A percentile compares a stretch with the other conserved stretches of the same genome.
Conservation (phyloP, 2,797 vertebrate genomes). For the Rhincodon typus region DNA sequence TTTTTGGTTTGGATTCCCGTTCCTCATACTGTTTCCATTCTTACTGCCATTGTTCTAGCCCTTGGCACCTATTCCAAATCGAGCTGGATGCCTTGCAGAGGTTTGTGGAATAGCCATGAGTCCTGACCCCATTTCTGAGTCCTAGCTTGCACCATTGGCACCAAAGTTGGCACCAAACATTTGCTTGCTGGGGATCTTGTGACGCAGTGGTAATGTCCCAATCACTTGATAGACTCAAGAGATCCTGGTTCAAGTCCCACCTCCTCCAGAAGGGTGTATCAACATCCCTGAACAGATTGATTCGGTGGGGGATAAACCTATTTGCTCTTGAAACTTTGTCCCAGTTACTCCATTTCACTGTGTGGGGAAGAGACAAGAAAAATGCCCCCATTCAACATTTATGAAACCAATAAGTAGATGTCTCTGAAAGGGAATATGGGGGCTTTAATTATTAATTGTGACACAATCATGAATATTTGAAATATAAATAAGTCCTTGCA, state of each 20-base stretch:
- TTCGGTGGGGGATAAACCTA: background rate
- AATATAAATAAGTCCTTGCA: background rate
- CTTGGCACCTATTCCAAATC: background rate
- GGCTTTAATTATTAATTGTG: constrained; percentile 24
- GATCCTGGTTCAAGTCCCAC: too few species aligned
- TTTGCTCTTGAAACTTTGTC: background rate
- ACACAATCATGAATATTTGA: constrained; percentile 24
- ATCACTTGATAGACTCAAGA: too few species aligned
- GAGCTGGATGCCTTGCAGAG: background rate
- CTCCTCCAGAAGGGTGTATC: too few species aligned
- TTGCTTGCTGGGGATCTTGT: too few species aligned
- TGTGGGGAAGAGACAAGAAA: background rate
- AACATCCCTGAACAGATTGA: too few species aligned
- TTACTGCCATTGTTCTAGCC: background rate
- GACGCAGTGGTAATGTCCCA: too few species aligned
- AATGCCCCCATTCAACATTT: background rate
- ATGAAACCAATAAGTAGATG: background rate
- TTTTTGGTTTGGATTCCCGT: background rate
- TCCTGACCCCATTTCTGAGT: background rate
- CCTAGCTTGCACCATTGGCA: background rate
- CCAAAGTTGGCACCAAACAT: background rate
- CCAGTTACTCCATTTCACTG: background rate
- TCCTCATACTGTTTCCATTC: background rate
- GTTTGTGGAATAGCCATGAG: too few species aligned
- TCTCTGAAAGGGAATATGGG: background rate